These are phyloP conservation scores for Xestobium rufovillosum DNA, from an alignment of 2,888 invertebrate species.

Conservation along the genomic window DNA sequence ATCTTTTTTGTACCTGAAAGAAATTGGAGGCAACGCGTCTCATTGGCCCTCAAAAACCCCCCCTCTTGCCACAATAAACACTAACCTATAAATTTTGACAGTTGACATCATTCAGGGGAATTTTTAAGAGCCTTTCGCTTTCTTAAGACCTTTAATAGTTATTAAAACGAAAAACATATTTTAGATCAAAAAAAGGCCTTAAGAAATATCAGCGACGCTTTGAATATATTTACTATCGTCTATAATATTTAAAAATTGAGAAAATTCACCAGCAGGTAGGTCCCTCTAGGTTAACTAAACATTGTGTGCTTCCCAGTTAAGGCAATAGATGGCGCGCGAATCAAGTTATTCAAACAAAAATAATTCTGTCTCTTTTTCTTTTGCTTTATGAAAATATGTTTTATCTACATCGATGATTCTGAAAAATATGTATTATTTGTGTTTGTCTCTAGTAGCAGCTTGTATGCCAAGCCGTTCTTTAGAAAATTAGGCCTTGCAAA, in stretches of 20 bases:
- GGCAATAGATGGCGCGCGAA: constrained; percentile 36
- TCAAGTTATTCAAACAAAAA: constrained; percentile 36
- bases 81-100: too few relatives aligned
- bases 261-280: background rate
- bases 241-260: background rate
- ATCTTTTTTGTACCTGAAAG: constrained; percentile 32
- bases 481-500: too few relatives aligned
- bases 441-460: constrained; percentile 34
- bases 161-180: too few relatives aligned
- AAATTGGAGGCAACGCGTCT: constrained; percentile 12
- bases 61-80: too few relatives aligned
- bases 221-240: too few relatives aligned
- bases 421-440: constrained; percentile 39
- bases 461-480: too few relatives aligned
- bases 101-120: too few relatives aligned
- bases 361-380: constrained; percentile 39
- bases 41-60: too few relatives aligned
- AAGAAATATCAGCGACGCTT: too few relatives aligned
- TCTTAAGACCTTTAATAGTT: too few relatives aligned
- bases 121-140: too few relatives aligned
- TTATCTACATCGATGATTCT: constrained; percentile 40
- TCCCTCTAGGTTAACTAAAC: constrained; percentile 27
- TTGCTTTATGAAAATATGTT: constrained; percentile 38
- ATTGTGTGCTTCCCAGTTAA: constrained; percentile 36
- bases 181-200: too few relatives aligned